These are phyloP conservation scores for Polymixis lichenea DNA, from an alignment of 2,888 invertebrate genomes.

Conservation along the genomic window DNA sequence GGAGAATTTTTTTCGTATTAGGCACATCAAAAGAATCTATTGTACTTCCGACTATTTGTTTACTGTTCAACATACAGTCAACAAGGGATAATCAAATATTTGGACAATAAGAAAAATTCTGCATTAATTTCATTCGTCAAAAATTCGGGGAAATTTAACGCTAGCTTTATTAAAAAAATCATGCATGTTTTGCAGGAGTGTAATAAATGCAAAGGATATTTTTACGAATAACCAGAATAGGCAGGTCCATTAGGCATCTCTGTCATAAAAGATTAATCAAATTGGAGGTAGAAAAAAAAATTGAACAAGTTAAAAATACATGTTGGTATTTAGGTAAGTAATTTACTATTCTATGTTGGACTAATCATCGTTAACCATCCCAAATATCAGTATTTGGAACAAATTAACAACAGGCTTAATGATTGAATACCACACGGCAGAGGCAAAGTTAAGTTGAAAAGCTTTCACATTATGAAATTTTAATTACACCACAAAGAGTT, in stretches of 20 bases:
- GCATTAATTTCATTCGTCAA: conserved; percentile 16
- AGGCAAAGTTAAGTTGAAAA: conserved; percentile 68
- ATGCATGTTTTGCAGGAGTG: not conserved
- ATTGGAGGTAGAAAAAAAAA: not conserved
- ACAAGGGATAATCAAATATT: conserved; percentile 43
- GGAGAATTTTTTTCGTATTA: conserved; percentile 81
- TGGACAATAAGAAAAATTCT: conserved; percentile 25
- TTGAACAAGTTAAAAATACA: not conserved
- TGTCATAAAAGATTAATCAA: not conserved
- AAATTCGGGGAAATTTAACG: not conserved
- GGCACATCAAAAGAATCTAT: conserved; percentile 79
- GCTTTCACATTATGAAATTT: conserved; percentile 78
- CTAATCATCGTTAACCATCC: not conserved
- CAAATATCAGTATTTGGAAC: not conserved
- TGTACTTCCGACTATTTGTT: conserved; percentile 66
- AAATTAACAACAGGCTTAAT: not conserved
- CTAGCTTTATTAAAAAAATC: not conserved
- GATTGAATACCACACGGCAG: not conserved
- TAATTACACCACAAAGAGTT: conserved; percentile 81
- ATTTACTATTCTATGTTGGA: not conserved
- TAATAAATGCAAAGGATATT: not conserved
- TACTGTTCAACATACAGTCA: conserved; percentile 34
- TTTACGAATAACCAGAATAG: not conserved
- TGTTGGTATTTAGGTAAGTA: not conserved
- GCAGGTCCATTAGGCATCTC: no score